phyloP scores from a whole-genome alignment of 2,797 vertebrate genomes.

The Margarornis squamiger region DNA sequence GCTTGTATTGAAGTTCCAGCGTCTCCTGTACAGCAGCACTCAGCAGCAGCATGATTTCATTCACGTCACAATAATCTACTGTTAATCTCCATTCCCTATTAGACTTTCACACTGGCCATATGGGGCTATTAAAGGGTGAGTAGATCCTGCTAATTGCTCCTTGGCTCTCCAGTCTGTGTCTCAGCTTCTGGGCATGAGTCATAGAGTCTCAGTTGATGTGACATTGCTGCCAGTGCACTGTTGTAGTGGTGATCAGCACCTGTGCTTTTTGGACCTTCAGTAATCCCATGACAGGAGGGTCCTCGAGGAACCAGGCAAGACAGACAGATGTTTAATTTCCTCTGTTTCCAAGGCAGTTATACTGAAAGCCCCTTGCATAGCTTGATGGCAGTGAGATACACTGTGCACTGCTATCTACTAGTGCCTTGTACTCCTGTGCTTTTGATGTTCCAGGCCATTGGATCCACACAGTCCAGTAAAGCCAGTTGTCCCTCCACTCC shows the following conservation, averaged over 20 bases:
- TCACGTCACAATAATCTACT: background rate
- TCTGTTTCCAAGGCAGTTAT: background rate
- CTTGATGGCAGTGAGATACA: background rate
- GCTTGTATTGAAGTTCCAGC: background rate
- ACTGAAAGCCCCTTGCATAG: background rate
- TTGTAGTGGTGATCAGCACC: background rate
- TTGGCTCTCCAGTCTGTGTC: background rate
- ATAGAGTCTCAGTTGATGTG: background rate
- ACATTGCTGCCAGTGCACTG: background rate
- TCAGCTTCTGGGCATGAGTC: background rate
- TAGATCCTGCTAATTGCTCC: background rate
- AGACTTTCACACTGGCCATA: background rate
- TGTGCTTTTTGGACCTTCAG: background rate
- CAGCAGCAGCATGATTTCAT: background rate
- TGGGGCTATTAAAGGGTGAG: background rate
- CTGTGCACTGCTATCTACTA: background rate
- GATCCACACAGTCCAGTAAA: background rate
- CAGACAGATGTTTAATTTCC: background rate
- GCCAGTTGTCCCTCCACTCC: background rate
- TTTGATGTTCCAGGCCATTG: background rate
- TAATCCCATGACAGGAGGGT: background rate
- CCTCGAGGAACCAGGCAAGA: background rate
- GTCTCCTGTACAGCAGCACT: background rate
- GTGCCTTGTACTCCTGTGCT: background rate
- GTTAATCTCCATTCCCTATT: background rate